A percentile compares a stretch with the other conserved stretches of the same genome.
Evolutionary conservation across 37 sponge, comb jelly and placozoan genomes (phyloP).

Genomic region (Haliclona indistincta): DNA sequence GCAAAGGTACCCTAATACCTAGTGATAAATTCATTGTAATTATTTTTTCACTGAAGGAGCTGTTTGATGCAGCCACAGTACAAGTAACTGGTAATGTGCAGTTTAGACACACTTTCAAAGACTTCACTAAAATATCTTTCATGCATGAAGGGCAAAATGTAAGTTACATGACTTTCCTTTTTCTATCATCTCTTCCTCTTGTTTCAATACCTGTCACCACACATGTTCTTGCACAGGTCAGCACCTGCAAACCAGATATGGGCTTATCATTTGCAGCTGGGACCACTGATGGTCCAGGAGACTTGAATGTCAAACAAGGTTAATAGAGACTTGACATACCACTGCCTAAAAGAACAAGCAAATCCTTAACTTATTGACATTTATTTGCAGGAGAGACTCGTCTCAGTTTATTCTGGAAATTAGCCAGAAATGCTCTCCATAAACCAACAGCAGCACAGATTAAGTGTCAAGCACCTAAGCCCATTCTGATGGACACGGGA

Average conservation of each 20-base stretch:
- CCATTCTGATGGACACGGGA: conserved; percentile 78
- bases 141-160: conserved; percentile 47
- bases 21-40: background rate
- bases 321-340: background rate
- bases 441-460: conserved; percentile 52
- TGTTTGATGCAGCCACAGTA: conserved; percentile 49
- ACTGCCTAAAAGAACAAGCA: background rate
- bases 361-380: background rate
- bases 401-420: conserved; percentile 55
- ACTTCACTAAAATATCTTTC: conserved; percentile 56
- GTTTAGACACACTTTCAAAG: conserved; percentile 56
- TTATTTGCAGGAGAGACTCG: conserved; percentile 16
- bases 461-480: conserved; percentile 69
- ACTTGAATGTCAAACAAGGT: conserved; percentile 76
- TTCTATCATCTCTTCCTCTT: background rate
- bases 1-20: conserved; percentile 11
- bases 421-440: conserved; percentile 41
- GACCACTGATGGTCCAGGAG: conserved; percentile 85
- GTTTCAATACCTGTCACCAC: background rate
- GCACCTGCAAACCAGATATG: conserved; percentile 81
- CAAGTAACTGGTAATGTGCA: conserved; percentile 63
- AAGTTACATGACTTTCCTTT: background rate
- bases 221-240: conserved; percentile 38
- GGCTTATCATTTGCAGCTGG: conserved; percentile 84
- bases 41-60: conserved; percentile 20